Evolutionary conservation across 2,113 vertebrate genomes (phyloP), one percentile per base, ranked within the genome.

Genomic region (Lycaon pictus): DNA sequence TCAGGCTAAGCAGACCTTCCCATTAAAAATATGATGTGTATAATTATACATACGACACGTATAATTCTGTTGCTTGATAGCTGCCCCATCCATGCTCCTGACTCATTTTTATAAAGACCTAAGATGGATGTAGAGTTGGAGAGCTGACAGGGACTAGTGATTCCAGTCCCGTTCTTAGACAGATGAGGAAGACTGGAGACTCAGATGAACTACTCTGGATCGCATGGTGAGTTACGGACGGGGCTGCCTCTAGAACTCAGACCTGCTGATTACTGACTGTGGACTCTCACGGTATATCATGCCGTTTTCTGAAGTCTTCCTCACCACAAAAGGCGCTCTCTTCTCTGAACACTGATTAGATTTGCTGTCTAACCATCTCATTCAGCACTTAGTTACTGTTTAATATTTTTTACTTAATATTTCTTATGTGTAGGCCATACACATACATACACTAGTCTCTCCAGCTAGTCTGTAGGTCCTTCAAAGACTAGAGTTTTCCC

Each of bases 101-200:
- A 82, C 62, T 90, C 32, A 53, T 74, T 80, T 60, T 74, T 48
- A 53, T 79, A 79, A 60, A 22, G 77, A 62, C 65, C 87, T 83
- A 55, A 72, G 60, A 76, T 22, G 60, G 22, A 62, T 13, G 11
- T 56, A 27, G 23, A 77, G 20, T 74, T 17, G 3, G 27, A 71
- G 48, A 37, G n/a, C 83, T 65, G 35, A 77, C 86, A 74, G 65
- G 58, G 83, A 51, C 67, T 51, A 37, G 32, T 80, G 35, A 87
- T 71, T 65, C 74, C 11, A 69, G 7, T 71, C 80, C 56, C 92
- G 19, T 69, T 58, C 35, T 32, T 55, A 51, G 77, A 7, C 43
- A 95, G 55, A 27, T 56, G n/a, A 81, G 92, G 72, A 67, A 72
- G 93, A 43, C 82, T 29, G 48, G 81, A 96, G 67, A 60, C 71